Evolutionary conservation across 2,113 vertebrate species (phyloP), one percentile per base, ranked within the genome.

Genomic region (Nasalis larvatus): DNA sequence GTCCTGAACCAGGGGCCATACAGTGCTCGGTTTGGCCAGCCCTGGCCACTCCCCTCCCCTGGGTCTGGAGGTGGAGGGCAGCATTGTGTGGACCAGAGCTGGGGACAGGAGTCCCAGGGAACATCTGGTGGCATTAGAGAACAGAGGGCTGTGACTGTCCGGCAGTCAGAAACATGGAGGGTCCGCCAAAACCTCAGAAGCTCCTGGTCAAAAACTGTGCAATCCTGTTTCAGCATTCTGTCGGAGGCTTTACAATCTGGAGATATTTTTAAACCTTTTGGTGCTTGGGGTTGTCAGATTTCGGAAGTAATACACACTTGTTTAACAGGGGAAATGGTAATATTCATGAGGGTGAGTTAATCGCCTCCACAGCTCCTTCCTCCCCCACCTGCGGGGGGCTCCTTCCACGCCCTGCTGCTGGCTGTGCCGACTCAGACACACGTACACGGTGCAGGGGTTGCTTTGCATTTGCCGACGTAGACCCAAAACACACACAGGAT

Each of bases 391-490:
- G 16, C 1, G 0, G 14, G 14, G 27, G 21, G 54, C 1, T 13
- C 73, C 27, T n/a, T 30, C 27, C 45, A 25, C 4, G 1, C 49
- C 47, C 60, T 7, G 3, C 82, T 35, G 45, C 63, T 2, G 42
- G 80, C 73, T 23, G 0, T 1, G 45, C 3, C 2, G 74, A 23
- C 21, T 25, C 42, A 7, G 81, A 60, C 45, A 7, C 20, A 10
- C 14, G 3, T 0, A n/a, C 93, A 2, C 2, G 14, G 32, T 47
- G 25, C 7, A 11, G 4, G n/a, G 37, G 8, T 32, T 9, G 23
- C n/a, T 60, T 32, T 16, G 71, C 58, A n/a, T 74, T 47, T 14
- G 32, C 35, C 3, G 23, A 81, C 23, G 21, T 21, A 23, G 60
- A 13, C 60, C 30, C 66, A n/a, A 76, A 2, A 37, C 78, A 1